Evolutionary conservation across 2,888 invertebrate genomes (phyloP).

Genomic region (Folsomia candida): DNA sequence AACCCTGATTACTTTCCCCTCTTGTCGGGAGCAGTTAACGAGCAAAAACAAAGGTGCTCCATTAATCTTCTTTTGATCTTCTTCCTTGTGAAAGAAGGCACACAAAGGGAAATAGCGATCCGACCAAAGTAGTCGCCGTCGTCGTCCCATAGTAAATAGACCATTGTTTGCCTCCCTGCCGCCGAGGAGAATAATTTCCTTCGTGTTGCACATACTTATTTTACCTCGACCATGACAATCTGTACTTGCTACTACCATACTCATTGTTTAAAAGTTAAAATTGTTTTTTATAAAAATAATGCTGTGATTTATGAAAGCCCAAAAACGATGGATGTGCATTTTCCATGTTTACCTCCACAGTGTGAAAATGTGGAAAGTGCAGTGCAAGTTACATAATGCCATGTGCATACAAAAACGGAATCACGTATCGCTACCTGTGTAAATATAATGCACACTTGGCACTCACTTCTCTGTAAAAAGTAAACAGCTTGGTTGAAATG

Average conservation of each 20-base stretch:
- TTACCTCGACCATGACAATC: neutral
- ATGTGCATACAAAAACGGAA: neutral
- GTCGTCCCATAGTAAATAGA: conserved; percentile 9
- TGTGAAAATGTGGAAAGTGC: neutral
- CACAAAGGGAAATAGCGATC: neutral
- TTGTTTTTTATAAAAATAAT: conserved; percentile 5
- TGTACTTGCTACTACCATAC: neutral
- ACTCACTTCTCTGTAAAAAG: neutral
- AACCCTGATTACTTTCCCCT: conserved; percentile 17
- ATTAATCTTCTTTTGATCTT: conserved; percentile 22
- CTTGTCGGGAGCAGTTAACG: conserved; percentile 15
- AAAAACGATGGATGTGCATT: neutral
- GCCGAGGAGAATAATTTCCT: neutral
- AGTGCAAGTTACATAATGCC: neutral
- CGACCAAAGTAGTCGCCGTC: neutral
- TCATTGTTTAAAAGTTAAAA: conserved; percentile 4
- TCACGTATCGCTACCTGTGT: neutral
- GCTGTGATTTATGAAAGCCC: conserved; percentile 6
- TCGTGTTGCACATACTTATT: neutral
- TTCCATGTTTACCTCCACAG: neutral
- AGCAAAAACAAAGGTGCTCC: conserved; percentile 21
- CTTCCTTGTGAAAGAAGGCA: neutral
- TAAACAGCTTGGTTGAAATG: neutral
- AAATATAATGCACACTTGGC: neutral
- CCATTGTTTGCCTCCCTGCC: conserved; percentile 9